Evolutionary conservation across 1,140 invertebrate genomes (phyloP).

Genomic region (Ceratosolen fusciceps): DNA sequence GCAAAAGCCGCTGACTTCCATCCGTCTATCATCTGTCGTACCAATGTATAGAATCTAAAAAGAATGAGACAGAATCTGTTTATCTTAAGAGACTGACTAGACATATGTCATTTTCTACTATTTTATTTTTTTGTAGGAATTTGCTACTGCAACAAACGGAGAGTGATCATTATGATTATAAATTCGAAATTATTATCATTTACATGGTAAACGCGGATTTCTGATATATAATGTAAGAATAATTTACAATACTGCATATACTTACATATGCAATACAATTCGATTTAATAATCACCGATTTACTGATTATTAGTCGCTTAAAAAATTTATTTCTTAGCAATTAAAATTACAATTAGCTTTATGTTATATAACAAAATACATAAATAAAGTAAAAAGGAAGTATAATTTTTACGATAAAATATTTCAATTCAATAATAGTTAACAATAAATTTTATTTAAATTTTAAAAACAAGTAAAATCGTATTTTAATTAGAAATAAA

Average conservation of each 20-base stretch:
- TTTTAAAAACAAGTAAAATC: no score
- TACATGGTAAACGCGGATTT: not conserved
- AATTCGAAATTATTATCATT: conserved; percentile 46
- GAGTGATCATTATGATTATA: conserved; percentile 37
- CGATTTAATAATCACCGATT: not conserved
- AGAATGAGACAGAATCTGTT: conserved; percentile 46
- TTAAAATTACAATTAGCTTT: no score
- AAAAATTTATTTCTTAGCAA: not conserved
- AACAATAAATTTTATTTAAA: no score
- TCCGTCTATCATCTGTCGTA: no score
- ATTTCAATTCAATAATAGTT: no score
- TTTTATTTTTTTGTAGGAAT: conserved; percentile 9
- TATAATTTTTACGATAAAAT: no score
- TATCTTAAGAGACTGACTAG: conserved; percentile 27
- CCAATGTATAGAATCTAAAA: not conserved
- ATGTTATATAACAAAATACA: no score
- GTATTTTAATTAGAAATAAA: no score
- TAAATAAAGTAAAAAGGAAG: no score
- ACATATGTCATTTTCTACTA: conserved; percentile 44
- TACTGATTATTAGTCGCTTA: not conserved
- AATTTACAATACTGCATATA: conserved; percentile 41
- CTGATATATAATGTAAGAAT: conserved; percentile 44
- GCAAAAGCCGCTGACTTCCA: no score
- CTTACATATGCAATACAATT: conserved; percentile 32
- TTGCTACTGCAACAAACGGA: not conserved